Conservation (phyloP, 2,888 invertebrate species). For the Rhingia rostrata region DNA sequence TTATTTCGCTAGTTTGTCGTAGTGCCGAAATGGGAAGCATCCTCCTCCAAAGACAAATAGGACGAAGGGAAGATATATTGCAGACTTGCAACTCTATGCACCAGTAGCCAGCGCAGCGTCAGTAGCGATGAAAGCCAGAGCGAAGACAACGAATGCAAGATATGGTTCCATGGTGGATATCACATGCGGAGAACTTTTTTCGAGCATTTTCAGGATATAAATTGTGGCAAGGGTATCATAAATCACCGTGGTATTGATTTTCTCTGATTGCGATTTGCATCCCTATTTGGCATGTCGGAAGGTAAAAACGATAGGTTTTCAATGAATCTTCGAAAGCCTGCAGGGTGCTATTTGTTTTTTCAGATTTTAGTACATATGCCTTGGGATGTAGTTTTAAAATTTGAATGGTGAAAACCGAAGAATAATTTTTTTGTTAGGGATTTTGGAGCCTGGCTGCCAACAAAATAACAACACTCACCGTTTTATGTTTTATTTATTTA, state of each 20-base stretch:
- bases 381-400: too few species aligned
- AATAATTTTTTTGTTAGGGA: too few species aligned
- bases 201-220: constrained; percentile 50
- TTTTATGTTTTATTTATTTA: too few species aligned
- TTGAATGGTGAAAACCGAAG: too few species aligned
- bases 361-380: too few species aligned
- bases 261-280: constrained; percentile 57
- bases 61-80: constrained; percentile 55
- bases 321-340: background rate
- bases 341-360: too few species aligned
- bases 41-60: constrained; percentile 58
- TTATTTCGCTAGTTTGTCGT: constrained; percentile 58
- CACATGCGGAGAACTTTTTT: constrained; percentile 29
- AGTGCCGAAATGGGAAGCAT: constrained; percentile 38
- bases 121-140: constrained; percentile 28
- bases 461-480: too few species aligned
- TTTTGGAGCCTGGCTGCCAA: too few species aligned
- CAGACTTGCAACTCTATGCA: constrained; percentile 51
- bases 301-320: background rate
- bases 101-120: constrained; percentile 19
- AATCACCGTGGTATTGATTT: constrained; percentile 65
- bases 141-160: constrained; percentile 17
- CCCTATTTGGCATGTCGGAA: background rate
- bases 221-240: constrained; percentile 50
- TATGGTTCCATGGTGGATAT: constrained; percentile 16